Base-by-base conservation (phyloP, 30 jellyfish, hydroid and myxozoan genomes). In the Turritopsis dohrnii region DNA sequence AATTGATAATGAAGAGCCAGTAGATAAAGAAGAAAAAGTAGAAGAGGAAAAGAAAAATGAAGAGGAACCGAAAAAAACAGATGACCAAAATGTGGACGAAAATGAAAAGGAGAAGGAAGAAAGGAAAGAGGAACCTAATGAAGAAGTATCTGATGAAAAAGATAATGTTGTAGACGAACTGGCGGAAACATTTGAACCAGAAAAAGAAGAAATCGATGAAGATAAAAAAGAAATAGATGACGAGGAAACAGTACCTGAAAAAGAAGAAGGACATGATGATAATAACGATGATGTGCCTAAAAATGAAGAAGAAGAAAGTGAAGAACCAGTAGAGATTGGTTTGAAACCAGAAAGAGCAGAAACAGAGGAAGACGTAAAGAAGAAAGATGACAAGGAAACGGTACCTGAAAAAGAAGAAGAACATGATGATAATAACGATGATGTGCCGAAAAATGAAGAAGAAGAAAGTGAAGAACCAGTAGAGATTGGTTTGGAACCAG, bases 401-500 rank as follows among this genome's bases (percentile, higher is more conserved):
- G n/a, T n/a, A n/a, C n/a, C n/a, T 16, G 72, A 60, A 60, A n/a
- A 60, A 60, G n/a, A n/a, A n/a, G n/a, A n/a, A n/a, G 72, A 54
- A 54, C 72, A 18, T 18, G 72, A 54, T 16, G n/a, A n/a, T 16
- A n/a, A 54, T 16, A 54, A 16, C n/a, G 72, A n/a, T 54, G 72
- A 16, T 16, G 72, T n/a, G 72, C 19, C 18, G n/a, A n/a, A 54
- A 16, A 54, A 18, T 18, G 19, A 54, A 18, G 72, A 54, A 54
- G 72, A 54, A n/a, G 72, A 54, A 54, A 54, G n/a, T 16, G 72
- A 54, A 18, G 72, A 54, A 54, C 72, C 72, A n/a, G 72, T 16
- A 54, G n/a, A n/a, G n/a, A n/a, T 16, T 16, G n/a, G 18, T 54
- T 18, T 18, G 18, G 72, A 18, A 54, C 19, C 72, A n/a, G 72